Base-by-base conservation (phyloP, 2,113 vertebrate genomes). In the Pholis gunnellus region DNA sequence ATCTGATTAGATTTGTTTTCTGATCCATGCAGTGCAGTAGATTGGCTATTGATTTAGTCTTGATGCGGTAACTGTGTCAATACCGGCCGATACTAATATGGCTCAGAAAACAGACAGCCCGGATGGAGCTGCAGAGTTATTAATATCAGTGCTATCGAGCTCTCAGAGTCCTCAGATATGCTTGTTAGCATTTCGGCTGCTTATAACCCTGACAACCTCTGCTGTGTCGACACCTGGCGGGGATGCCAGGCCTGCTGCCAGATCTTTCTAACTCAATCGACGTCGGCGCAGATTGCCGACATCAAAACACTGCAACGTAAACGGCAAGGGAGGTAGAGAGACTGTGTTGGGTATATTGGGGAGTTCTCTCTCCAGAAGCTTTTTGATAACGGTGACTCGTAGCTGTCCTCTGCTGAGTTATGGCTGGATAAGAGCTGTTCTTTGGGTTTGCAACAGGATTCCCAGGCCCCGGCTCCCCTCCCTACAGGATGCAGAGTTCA, bases 401-500 rank as follows among this genome's bases (percentile, higher is more conserved):
- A 22, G 71, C 84, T 85, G 88, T 90, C 85, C 84, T 80, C 57
- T 56, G 75, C 25, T 89, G 87, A 92, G 65, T 91, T 89, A 92
- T 86, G 76, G 65, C 81, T 71, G 85, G 79, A 90, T 89, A 81
- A 85, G 82, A 89, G 80, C 44, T 0, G 5, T 83, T 86, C 83
- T 54, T 50, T 13, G 25, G 42, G 76, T 57, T 56, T 90, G 85
- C 75, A 89, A 87, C 86, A 79, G 2, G n/a, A 84, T 92, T 93
- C 88, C 88, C 89, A 94, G 89, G 88, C 90, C 73, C 83, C 29
- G 1, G 63, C 63, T 69, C 72, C 71, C 81, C 90, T 84, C 85
- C 79, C 77, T 60, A 50, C 90, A 91, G 91, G 90, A 94, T 83
- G 82, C 80, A 66, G 86, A 88, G 92, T 93, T 94, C 90, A 88